phyloP scores from a whole-genome alignment of 2,888 invertebrate species.

The Amitus sp. region DNA sequence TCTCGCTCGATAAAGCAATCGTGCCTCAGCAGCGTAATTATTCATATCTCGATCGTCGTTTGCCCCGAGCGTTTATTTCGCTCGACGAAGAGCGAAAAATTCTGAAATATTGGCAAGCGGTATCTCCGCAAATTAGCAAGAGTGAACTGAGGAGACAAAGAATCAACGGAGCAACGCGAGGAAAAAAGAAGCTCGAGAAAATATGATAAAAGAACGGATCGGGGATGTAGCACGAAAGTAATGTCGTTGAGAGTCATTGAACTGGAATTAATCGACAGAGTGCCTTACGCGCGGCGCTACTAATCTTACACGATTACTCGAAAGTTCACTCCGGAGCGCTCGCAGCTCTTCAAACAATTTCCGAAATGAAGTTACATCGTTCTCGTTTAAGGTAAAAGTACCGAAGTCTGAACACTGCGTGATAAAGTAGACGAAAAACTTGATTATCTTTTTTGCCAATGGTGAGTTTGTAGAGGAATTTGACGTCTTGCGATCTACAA shows the following conservation, averaged over 20 bases:
- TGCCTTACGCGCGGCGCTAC: slow-evolving; percentile 61
- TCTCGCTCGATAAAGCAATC: too few species aligned
- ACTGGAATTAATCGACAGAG: slow-evolving; percentile 65
- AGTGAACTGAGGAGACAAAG: slow-evolving; percentile 33
- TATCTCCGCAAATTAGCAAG: slow-evolving; percentile 65
- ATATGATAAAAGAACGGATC: slow-evolving; percentile 36
- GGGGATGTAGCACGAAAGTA: slow-evolving; percentile 59
- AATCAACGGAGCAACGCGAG: neutral
- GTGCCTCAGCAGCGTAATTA: slow-evolving; percentile 56
- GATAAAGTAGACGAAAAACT: too few species aligned
- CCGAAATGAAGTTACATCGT: slow-evolving; percentile 55
- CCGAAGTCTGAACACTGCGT: too few species aligned
- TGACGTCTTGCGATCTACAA: too few species aligned
- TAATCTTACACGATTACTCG: slow-evolving; percentile 66
- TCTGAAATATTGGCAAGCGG: slow-evolving; percentile 66
- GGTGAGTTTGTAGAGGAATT: too few species aligned
- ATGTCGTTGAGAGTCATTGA: slow-evolving; percentile 64
- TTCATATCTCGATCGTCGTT: slow-evolving; percentile 56
- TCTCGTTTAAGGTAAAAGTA: too few species aligned
- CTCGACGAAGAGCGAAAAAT: slow-evolving; percentile 57
- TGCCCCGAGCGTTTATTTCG: slow-evolving; percentile 45
- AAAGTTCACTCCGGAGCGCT: slow-evolving; percentile 62
- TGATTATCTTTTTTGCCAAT: too few species aligned
- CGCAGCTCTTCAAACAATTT: slow-evolving; percentile 59
- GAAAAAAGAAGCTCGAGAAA: slow-evolving; percentile 32